phyloP scores from a whole-genome alignment of 1,140 invertebrate genomes.

The Popillia japonica region DNA sequence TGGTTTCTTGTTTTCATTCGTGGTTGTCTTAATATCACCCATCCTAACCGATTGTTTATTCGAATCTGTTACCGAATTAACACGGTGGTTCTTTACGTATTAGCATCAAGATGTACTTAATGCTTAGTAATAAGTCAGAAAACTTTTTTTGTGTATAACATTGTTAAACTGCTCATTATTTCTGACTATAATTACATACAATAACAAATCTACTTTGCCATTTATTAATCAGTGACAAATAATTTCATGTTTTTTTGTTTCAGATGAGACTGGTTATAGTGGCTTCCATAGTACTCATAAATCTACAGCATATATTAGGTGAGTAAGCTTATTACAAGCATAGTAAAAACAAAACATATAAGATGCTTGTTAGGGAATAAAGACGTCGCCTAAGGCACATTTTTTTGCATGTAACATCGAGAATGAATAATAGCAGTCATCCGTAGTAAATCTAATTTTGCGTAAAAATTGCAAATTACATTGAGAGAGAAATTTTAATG shows the following conservation, averaged over 20 bases:
- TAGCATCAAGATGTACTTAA: too few species aligned
- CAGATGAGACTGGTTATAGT: slow-evolving; percentile 28
- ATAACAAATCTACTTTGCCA: neutral
- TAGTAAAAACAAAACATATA: neutral
- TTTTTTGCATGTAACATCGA: neutral
- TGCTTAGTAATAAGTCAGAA: too few species aligned
- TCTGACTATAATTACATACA: neutral
- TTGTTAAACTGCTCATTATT: too few species aligned
- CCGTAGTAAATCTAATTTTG: slow-evolving; percentile 14
- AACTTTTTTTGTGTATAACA: too few species aligned
- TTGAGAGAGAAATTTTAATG: slow-evolving; percentile 6
- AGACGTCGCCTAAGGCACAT: neutral
- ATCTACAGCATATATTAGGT: slow-evolving; percentile 31
- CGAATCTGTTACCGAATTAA: neutral
- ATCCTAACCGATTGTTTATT: neutral
- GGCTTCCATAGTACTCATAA: neutral
- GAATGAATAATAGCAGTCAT: neutral
- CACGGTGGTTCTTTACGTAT: neutral
- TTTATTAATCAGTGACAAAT: neutral
- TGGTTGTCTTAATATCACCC: neutral
- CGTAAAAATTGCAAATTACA: neutral
- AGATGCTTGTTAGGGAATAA: neutral
- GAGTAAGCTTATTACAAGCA: neutral
- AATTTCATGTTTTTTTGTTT: slow-evolving; percentile 20
- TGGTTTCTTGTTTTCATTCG: neutral